Evolutionary conservation across 1,140 invertebrate genomes (phyloP).

Genomic region (Rhynchophorus ferrugineus): DNA sequence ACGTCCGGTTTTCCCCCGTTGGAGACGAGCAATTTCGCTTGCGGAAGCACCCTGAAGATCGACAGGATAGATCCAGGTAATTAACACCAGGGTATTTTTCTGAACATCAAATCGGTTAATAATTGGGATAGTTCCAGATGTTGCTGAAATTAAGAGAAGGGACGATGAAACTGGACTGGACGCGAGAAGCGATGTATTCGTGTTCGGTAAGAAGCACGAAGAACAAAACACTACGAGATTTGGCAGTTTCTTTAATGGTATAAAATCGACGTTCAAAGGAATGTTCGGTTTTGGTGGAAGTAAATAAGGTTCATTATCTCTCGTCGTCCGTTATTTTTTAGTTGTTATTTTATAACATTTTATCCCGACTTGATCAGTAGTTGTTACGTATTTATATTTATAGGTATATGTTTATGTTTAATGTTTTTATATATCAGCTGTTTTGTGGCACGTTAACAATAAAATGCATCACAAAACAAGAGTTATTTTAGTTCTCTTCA

Average conservation of each 20-base stretch:
- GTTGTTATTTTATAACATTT: too few relatives aligned
- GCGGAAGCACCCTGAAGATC: constrained; percentile 1
- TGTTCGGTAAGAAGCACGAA: constrained; percentile 23
- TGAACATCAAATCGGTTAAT: background rate
- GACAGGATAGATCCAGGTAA: background rate
- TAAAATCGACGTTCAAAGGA: constrained; percentile 25
- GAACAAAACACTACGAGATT: constrained; percentile 22
- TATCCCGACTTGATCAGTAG: too few relatives aligned
- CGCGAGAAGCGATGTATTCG: constrained; percentile 20
- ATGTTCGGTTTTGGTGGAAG: constrained; percentile 23
- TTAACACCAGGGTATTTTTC: background rate
- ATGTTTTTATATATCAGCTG: too few relatives aligned
- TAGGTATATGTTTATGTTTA: too few relatives aligned
- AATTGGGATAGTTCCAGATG: background rate
- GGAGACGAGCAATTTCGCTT: constrained; percentile 9
- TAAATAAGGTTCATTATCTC: too few relatives aligned
- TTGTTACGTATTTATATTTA: too few relatives aligned
- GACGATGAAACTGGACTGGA: constrained; percentile 4
- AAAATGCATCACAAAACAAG: too few relatives aligned
- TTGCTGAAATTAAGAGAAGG: too few relatives aligned
- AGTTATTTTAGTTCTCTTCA: too few relatives aligned
- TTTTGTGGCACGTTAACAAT: too few relatives aligned
- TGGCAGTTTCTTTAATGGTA: constrained; percentile 21
- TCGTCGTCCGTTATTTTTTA: too few relatives aligned
- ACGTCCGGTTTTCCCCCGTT: constrained; percentile 12